These are phyloP conservation scores for Xestobium rufovillosum DNA, from an alignment of 2,888 invertebrate genomes.

Conservation along the genomic window DNA sequence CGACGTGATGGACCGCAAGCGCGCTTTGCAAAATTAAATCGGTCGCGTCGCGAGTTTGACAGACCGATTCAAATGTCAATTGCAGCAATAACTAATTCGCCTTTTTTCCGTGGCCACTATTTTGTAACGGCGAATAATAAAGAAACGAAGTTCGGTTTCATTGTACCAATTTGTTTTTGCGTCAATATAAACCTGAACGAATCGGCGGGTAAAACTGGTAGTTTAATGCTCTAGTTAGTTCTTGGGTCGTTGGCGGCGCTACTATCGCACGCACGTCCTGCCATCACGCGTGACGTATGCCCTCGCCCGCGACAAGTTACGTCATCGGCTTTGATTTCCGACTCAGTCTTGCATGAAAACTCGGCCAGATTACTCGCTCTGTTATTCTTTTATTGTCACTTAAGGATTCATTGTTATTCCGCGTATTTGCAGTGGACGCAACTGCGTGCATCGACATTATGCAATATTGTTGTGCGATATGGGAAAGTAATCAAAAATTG, in stretches of 20 bases:
- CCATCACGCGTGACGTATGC: slow-evolving; percentile 24
- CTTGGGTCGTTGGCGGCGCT: background rate
- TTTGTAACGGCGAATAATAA: too few relatives aligned
- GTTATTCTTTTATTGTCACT: slow-evolving; percentile 29
- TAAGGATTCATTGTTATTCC: slow-evolving; percentile 10
- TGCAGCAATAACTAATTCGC: too few relatives aligned
- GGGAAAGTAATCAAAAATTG: slow-evolving; percentile 28
- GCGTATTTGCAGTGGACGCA: background rate
- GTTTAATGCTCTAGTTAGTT: slow-evolving; percentile 24
- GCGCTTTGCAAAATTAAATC: too few relatives aligned
- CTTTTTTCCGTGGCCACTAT: too few relatives aligned
- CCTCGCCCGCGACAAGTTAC: slow-evolving; percentile 28
- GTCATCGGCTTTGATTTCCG: slow-evolving; percentile 40
- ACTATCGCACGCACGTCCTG: slow-evolving; percentile 8
- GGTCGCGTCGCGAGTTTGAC: too few relatives aligned
- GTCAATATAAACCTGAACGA: too few relatives aligned
- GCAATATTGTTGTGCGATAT: slow-evolving; percentile 19
- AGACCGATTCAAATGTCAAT: too few relatives aligned
- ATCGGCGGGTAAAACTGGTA: slow-evolving; percentile 20
- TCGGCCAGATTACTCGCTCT: slow-evolving; percentile 38
- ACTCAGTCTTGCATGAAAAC: slow-evolving; percentile 41
- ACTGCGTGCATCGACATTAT: slow-evolving; percentile 10
- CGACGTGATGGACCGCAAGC: too few relatives aligned
- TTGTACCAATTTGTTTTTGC: too few relatives aligned
- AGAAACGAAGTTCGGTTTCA: too few relatives aligned